A percentile compares a stretch with the other conserved stretches of the same genome.
Evolutionary conservation across 2,113 vertebrate species (phyloP).

Genomic region (Gnathochromis pfefferi): DNA sequence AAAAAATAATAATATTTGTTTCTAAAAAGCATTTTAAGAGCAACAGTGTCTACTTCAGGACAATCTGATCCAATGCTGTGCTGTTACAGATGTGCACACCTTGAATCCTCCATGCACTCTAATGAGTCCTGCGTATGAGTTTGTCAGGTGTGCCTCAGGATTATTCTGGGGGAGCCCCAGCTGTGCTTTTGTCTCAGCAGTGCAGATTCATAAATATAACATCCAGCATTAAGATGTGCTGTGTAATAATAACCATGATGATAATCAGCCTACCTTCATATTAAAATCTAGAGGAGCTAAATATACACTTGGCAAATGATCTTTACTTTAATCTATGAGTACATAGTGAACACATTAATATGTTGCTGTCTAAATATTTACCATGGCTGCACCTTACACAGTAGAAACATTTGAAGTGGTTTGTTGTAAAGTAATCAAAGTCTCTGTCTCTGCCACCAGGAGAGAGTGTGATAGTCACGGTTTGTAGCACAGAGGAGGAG

Average conservation of each 20-base stretch:
- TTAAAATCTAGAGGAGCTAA: not conserved
- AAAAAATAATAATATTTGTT: not conserved
- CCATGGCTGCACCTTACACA: not conserved
- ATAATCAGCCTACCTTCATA: not conserved
- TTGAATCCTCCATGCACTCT: not conserved
- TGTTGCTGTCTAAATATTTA: not conserved
- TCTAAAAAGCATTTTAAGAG: not conserved
- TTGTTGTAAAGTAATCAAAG: not conserved
- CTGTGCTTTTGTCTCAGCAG: not conserved
- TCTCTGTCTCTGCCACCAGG: conserved; percentile 44
- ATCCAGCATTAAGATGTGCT: not conserved
- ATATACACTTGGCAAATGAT: not conserved
- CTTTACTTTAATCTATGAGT: not conserved
- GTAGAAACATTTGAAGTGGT: not conserved
- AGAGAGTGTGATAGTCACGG: conserved; percentile 66
- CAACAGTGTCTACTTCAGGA: not conserved
- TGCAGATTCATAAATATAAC: not conserved
- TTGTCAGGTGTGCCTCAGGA: not conserved
- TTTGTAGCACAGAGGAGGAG: conserved; percentile 66
- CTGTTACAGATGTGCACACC: not conserved
- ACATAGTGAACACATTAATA: not conserved
- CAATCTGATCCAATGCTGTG: not conserved
- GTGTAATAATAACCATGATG: not conserved
- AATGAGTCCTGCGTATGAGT: not conserved
- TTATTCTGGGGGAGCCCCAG: not conserved